These are phyloP conservation scores for Aporophyla nigra DNA, from an alignment of 2,888 invertebrate genomes.

Conservation along the genomic window DNA sequence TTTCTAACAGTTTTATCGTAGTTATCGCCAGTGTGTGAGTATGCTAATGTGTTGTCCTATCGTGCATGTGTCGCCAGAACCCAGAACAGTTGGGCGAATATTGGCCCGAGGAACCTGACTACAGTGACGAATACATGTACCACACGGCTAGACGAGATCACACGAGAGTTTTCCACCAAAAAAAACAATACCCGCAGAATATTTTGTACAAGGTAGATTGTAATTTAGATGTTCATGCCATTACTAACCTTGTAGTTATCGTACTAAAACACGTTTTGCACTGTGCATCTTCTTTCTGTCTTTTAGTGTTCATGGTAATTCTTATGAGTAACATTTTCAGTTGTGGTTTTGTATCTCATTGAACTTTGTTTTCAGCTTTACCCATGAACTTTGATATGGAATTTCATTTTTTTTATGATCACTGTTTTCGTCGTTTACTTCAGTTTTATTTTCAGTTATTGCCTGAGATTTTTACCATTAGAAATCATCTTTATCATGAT, in stretches of 20 bases:
- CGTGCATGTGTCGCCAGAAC: slow-evolving; percentile 84
- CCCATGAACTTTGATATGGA: not conserved
- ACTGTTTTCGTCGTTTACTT: slow-evolving; percentile 9
- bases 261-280: slow-evolving; percentile 49
- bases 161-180: slow-evolving; percentile 87
- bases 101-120: slow-evolving; percentile 87
- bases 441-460: slow-evolving; percentile 33
- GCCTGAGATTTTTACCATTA: slow-evolving; percentile 11
- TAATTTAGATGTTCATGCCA: slow-evolving; percentile 59
- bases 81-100: slow-evolving; percentile 83
- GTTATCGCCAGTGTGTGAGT: slow-evolving; percentile 78
- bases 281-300: slow-evolving; percentile 36
- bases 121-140: slow-evolving; percentile 90
- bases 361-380: slow-evolving; percentile 38
- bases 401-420: slow-evolving; percentile 29
- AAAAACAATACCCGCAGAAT: slow-evolving; percentile 90
- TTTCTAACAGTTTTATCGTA: slow-evolving; percentile 52
- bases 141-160: slow-evolving; percentile 89
- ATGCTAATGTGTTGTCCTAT: slow-evolving; percentile 81
- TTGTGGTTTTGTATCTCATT: slow-evolving; percentile 16
- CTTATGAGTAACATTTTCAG: slow-evolving; percentile 15
- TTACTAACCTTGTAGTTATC: slow-evolving; percentile 54
- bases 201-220: slow-evolving; percentile 88
- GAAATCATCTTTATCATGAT: slow-evolving; percentile 6
- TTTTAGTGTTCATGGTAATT: slow-evolving; percentile 23